Evolutionary conservation across 1,140 invertebrate species (phyloP).

Genomic region (Eulimnadia texana): DNA sequence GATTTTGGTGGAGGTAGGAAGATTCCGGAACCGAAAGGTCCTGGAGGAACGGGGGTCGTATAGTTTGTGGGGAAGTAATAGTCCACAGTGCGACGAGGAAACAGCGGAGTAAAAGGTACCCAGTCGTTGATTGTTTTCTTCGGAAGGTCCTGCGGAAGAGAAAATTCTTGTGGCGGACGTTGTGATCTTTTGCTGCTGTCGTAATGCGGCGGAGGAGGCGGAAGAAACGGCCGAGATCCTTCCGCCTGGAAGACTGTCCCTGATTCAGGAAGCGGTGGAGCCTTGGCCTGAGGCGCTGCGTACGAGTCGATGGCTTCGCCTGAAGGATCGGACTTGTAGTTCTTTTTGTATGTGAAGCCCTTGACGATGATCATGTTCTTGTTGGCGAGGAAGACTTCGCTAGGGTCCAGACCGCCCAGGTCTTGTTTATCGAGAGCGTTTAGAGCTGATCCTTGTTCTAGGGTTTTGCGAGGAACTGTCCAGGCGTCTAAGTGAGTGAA

Average conservation of each 20-base stretch:
- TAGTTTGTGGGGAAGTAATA: conserved; percentile 67
- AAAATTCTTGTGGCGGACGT: neutral
- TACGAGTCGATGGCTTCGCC: conserved; percentile 68
- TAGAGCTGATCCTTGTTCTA: conserved; percentile 55
- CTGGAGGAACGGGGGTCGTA: conserved; percentile 56
- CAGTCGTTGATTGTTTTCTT: conserved; percentile 46
- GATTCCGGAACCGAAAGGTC: conserved; percentile 70
- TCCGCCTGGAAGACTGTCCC: conserved; percentile 19
- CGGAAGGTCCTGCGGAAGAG: neutral
- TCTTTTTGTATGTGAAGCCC: conserved; percentile 47
- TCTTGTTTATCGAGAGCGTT: conserved; percentile 58
- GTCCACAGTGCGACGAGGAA: conserved; percentile 76
- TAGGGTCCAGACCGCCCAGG: conserved; percentile 60
- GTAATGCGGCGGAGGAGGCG: conserved; percentile 19
- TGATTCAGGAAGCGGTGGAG: conserved; percentile 21
- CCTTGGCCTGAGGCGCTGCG: conserved; percentile 43
- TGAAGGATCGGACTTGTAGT: conserved; percentile 27
- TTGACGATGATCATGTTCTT: conserved; percentile 68
- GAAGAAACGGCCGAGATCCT: conserved; percentile 10
- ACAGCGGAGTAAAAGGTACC: conserved; percentile 57
- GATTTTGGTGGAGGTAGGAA: conserved; percentile 70
- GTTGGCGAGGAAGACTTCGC: conserved; percentile 78
- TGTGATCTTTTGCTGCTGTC: conserved; percentile 2
- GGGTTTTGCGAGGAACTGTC: conserved; percentile 24
- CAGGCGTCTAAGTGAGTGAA: conserved; percentile 61